phyloP scores from a whole-genome alignment of 2,888 invertebrate species.

The Brenthis hecate region DNA sequence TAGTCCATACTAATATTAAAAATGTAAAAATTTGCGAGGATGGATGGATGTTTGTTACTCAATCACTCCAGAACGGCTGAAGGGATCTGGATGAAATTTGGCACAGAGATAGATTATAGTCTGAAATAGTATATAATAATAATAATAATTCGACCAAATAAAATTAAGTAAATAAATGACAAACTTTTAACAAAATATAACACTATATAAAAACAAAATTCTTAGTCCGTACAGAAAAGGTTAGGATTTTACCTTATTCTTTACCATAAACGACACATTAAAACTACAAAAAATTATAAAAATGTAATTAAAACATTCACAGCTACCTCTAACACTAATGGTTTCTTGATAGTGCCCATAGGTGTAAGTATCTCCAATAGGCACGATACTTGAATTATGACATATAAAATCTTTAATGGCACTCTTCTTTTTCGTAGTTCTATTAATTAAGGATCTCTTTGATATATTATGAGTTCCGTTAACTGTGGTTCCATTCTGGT shows the following conservation, averaged over 20 bases:
- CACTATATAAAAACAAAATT: too few species aligned
- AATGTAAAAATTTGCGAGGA: too few species aligned
- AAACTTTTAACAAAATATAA: too few species aligned
- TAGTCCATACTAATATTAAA: neutral
- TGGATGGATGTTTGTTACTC: too few species aligned
- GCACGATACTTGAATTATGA: constrained; percentile 81
- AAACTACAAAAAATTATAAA: constrained; percentile 9
- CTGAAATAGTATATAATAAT: too few species aligned
- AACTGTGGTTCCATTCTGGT: constrained; percentile 35
- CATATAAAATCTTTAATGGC: constrained; percentile 56
- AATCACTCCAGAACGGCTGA: too few species aligned
- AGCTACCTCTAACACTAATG: constrained; percentile 85
- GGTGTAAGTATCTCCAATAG: constrained; percentile 84
- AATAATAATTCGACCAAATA: too few species aligned
- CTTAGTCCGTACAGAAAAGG: too few species aligned
- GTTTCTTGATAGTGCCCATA: constrained; percentile 88
- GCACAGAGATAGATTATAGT: too few species aligned
- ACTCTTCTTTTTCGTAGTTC: constrained; percentile 47
- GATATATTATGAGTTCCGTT: constrained; percentile 49
- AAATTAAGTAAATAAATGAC: too few species aligned
- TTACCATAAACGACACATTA: neutral
- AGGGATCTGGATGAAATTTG: too few species aligned
- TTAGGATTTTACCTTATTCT: too few species aligned
- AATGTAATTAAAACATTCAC: constrained; percentile 14
- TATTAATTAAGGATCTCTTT: constrained; percentile 52